Evolutionary conservation across 2,888 invertebrate genomes (phyloP).

Genomic region (Tachina lurida): DNA sequence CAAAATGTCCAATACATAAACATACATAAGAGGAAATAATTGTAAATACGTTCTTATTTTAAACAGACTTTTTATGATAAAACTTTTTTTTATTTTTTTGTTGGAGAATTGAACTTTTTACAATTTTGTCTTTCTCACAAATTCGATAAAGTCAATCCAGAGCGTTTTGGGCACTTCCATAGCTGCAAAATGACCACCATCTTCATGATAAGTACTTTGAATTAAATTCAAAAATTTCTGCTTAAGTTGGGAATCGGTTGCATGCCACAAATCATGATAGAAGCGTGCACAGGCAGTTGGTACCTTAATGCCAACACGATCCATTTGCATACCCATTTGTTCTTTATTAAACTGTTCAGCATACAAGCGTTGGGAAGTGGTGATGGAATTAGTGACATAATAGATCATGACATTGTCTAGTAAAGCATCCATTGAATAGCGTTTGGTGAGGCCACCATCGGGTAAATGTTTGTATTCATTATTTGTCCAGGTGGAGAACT

Average conservation of each 20-base stretch:
- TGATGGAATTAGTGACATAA: conserved; percentile 89
- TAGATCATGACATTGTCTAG: conserved; percentile 92
- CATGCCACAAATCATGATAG: conserved; percentile 86
- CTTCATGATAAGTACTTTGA: conserved; percentile 86
- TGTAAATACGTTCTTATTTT: neutral
- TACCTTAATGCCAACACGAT: conserved; percentile 85
- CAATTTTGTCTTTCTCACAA: conserved; percentile 82
- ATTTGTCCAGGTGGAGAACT: conserved; percentile 90
- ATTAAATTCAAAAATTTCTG: conserved; percentile 87
- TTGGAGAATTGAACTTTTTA: conserved; percentile 4
- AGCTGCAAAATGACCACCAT: conserved; percentile 94
- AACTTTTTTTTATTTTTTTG: neutral
- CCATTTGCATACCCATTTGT: conserved; percentile 74
- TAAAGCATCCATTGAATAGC: conserved; percentile 84
- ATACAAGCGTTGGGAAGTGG: conserved; percentile 88
- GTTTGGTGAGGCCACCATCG: conserved; percentile 87
- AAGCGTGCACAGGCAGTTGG: conserved; percentile 90
- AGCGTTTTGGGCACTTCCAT: conserved; percentile 89
- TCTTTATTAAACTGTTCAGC: conserved; percentile 84
- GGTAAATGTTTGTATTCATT: conserved; percentile 83
- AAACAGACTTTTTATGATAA: conserved; percentile 33
- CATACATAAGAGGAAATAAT: too few relatives aligned
- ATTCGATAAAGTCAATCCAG: conserved; percentile 87
- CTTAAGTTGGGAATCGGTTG: conserved; percentile 85
- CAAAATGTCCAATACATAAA: too few relatives aligned